phyloP scores from a whole-genome alignment of 2,888 invertebrate species.

The Aelia acuminata region DNA sequence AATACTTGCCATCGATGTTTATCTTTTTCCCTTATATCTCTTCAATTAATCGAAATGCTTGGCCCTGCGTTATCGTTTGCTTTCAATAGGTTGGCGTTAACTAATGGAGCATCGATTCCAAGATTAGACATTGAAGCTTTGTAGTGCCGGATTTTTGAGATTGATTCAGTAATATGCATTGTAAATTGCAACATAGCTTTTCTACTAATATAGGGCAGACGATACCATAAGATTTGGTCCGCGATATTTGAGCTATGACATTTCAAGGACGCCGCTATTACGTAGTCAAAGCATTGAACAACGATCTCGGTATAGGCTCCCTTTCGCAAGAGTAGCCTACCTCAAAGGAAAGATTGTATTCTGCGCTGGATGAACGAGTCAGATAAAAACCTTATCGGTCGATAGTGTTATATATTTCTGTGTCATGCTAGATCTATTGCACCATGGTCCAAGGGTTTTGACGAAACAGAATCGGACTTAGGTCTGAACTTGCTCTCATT shows the following conservation, averaged over 20 bases:
- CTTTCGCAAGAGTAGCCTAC: constrained; percentile 27
- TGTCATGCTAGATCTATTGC: not conserved
- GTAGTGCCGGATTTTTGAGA: not conserved
- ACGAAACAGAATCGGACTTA: not conserved
- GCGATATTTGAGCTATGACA: constrained; percentile 37
- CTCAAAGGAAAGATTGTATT: constrained; percentile 19
- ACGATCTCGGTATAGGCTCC: not conserved
- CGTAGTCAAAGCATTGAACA: constrained; percentile 38
- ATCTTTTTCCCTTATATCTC: not conserved
- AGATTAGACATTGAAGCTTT: constrained; percentile 35
- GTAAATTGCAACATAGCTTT: not conserved
- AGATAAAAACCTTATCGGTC: constrained; percentile 41
- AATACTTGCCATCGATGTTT: not conserved
- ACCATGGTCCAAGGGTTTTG: not conserved
- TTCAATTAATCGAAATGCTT: constrained; percentile 2
- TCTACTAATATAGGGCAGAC: constrained; percentile 15
- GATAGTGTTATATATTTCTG: constrained; percentile 26
- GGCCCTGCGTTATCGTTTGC: not conserved
- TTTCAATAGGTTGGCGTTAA: not conserved
- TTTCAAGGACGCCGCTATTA: constrained; percentile 35
- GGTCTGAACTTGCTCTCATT: not conserved
- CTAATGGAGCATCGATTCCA: constrained; percentile 22
- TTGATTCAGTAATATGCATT: constrained; percentile 12
- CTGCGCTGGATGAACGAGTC: constrained; percentile 27
- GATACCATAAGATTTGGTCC: constrained; percentile 46